Conservation (phyloP, 2,888 invertebrate genomes). For the Agriotes lineatus region DNA sequence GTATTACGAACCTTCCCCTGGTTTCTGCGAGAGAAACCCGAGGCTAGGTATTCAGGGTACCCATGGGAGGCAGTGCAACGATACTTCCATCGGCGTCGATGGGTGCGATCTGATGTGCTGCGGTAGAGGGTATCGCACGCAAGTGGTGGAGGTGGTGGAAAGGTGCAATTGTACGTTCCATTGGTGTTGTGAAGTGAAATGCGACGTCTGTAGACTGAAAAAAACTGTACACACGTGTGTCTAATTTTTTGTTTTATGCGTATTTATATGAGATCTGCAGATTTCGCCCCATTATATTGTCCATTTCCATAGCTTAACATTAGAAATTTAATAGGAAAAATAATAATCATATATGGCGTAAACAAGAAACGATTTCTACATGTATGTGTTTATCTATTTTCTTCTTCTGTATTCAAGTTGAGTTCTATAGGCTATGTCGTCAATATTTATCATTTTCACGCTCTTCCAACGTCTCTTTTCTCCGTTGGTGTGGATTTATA, state of each 20-base stretch:
- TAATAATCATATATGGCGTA: no score
- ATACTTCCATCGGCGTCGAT: slow-evolving; percentile 93
- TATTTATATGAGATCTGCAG: slow-evolving; percentile 21
- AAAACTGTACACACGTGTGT: slow-evolving; percentile 94
- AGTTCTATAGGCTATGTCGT: no score
- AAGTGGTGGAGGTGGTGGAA: slow-evolving; percentile 88
- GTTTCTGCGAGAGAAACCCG: slow-evolving; percentile 92
- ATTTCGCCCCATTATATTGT: no score
- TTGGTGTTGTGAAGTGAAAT: slow-evolving; percentile 98
- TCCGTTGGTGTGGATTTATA: no score
- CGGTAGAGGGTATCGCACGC: slow-evolving; percentile 89
- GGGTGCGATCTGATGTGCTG: slow-evolving; percentile 98
- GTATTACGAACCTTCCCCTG: slow-evolving; percentile 92
- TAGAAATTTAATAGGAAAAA: no score
- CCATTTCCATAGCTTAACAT: no score
- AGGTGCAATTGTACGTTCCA: slow-evolving; percentile 95
- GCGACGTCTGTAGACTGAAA: slow-evolving; percentile 89
- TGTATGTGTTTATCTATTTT: no score
- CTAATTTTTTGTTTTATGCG: slow-evolving; percentile 67
- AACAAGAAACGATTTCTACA: no score
- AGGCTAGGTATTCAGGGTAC: slow-evolving; percentile 91
- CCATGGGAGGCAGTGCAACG: slow-evolving; percentile 92
- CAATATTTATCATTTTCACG: no score
- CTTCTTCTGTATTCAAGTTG: no score
- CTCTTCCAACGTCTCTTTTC: no score